Base-by-base conservation (phyloP, 1,140 invertebrate species). In the Polypedilum pembai region DNA sequence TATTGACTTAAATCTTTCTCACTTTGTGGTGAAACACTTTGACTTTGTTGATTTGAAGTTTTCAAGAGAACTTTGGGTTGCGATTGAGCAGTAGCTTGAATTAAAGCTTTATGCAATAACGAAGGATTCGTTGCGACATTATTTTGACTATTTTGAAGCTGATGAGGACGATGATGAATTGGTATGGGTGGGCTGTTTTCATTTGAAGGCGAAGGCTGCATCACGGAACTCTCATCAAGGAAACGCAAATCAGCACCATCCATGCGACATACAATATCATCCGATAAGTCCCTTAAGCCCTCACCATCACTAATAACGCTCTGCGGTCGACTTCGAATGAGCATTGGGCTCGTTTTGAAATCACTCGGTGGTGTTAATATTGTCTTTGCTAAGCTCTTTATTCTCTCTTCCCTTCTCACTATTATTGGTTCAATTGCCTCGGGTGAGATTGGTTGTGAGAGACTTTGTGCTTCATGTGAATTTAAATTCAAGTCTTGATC, bases 141-240 rank as follows among this genome's bases (percentile, higher is more conserved):
- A 56, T 63, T 74, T 74, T 77, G 74, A 73, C 21, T 40, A 21
- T 15, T 66, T 77, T 82, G n/a, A n/a, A n/a, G n/a, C n/a, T n/a
- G 40, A 82, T 83, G 75, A 73, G 75, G 75, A 63, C 83, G 83
- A 80, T 84, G 85, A 65, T 87, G 86, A 75, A 89, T 85, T 74
- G 88, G 88, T 74, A 88, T 90, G 74, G 87, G 88, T 73, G 90
- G 88, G 80, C 89, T 91, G 80, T 91, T 91, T 76, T 87, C 87
- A 56, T 81, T 80, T 72, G 86, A 88, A 24, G 91, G 91, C 75
- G 91, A 91, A 18, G 90, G 87, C 72, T 94, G 83, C 76, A 91
- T 90, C 40, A 94, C 86, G 7, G 93, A 95, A 81, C 92, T 94
- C 79, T 95, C 94, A 80, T 95, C 94, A 93, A 95, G 94, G 80